Percentiles rank a stretch among this genome's conserved stretches.
These are phyloP conservation scores for Cavia aperea DNA, from an alignment of 2,113 vertebrate genomes.

Conservation along the genomic window DNA sequence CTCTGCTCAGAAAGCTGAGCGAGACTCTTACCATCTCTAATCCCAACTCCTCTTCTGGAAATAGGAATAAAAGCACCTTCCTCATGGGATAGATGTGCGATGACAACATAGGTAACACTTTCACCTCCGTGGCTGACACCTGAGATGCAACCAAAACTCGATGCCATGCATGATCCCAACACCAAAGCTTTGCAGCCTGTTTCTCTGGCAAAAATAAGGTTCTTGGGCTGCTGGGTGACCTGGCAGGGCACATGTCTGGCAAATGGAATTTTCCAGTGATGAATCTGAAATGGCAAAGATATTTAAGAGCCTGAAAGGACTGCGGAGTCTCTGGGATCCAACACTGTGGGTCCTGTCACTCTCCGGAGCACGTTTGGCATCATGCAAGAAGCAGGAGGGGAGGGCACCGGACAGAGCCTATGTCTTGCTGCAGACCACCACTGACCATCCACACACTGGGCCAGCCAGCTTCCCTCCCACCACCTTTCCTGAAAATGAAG, in stretches of 20 bases:
- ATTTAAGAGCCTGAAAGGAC: conserved; percentile 30
- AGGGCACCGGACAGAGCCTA: neutral
- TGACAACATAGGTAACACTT: neutral
- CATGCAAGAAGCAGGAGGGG: neutral
- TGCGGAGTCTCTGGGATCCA: neutral
- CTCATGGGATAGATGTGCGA: neutral
- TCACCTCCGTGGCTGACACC: neutral
- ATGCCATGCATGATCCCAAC: neutral
- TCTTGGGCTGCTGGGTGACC: neutral
- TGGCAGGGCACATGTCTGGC: conserved; percentile 32
- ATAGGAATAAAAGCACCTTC: neutral
- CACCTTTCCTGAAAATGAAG: neutral
- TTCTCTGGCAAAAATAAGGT: neutral
- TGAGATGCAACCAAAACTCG: neutral
- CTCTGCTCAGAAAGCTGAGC: neutral
- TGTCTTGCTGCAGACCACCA: neutral
- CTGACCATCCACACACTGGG: neutral
- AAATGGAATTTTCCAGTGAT: conserved; percentile 50
- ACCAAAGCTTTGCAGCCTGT: neutral
- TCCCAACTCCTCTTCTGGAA: neutral
- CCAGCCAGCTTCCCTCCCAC: neutral
- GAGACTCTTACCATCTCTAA: neutral
- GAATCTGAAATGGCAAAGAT: neutral
- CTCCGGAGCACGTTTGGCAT: neutral
- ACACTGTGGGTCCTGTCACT: neutral